These are phyloP conservation scores for Lutjanus campechanus DNA, from an alignment of 2,797 vertebrate species.

Conservation along the genomic window DNA sequence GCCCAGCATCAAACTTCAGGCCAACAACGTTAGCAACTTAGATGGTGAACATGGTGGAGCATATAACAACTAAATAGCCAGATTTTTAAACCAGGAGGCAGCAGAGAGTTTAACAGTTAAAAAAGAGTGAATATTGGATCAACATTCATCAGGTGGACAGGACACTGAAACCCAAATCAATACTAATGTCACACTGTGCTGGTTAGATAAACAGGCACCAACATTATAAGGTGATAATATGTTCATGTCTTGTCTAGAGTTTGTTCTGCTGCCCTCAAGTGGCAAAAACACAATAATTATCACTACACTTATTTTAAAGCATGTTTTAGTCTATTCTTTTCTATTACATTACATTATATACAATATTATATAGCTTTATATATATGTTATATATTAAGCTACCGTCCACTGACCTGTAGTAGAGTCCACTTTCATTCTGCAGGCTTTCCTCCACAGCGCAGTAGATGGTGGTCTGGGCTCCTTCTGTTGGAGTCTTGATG, in stretches of 20 bases:
- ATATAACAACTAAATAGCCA: neutral
- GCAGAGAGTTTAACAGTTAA: slow-evolving; percentile 8
- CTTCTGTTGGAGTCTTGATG: slow-evolving; percentile 74
- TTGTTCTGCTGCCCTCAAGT: slow-evolving; percentile 14
- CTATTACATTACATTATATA: too few relatives aligned
- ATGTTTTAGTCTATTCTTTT: neutral
- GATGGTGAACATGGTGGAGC: slow-evolving; percentile 12
- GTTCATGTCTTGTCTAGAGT: neutral
- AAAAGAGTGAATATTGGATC: neutral
- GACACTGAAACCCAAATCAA: neutral
- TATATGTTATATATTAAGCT: neutral
- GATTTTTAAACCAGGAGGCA: slow-evolving; percentile 8
- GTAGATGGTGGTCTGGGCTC: slow-evolving; percentile 83
- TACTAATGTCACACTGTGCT: neutral
- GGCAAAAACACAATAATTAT: neutral
- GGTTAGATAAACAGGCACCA: neutral
- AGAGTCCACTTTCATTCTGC: slow-evolving; percentile 75
- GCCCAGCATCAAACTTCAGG: neutral
- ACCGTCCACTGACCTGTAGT: slow-evolving; percentile 74
- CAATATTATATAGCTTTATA: too few relatives aligned
- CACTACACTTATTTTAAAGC: neutral
- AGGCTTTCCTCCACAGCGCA: slow-evolving; percentile 82
- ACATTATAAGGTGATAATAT: neutral
- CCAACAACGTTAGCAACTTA: neutral
- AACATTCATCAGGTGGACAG: slow-evolving; percentile 1